Evolutionary conservation across 2,797 vertebrate genomes (phyloP).

Genomic region (Anas capensis): DNA sequence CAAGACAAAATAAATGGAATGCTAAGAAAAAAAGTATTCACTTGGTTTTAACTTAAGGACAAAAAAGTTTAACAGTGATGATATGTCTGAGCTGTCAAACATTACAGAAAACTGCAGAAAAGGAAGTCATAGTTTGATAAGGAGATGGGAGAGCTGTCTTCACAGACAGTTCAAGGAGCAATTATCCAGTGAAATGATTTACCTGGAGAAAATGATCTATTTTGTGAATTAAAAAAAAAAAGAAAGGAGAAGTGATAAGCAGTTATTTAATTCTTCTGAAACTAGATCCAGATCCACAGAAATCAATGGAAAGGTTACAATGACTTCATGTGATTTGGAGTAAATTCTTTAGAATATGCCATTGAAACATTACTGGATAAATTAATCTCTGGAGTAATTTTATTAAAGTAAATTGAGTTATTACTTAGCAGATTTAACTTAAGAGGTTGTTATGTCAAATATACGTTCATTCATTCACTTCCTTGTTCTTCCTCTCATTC

Average conservation of each 20-base stretch:
- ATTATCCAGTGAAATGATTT: background rate
- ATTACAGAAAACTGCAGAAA: background rate
- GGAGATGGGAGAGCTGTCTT: background rate
- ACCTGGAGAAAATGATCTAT: background rate
- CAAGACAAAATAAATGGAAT: background rate
- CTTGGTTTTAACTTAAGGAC: background rate
- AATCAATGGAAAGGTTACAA: background rate
- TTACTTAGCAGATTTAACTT: background rate
- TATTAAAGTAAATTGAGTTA: background rate
- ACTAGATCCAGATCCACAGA: background rate
- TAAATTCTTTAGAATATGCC: background rate
- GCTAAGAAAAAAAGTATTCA: background rate
- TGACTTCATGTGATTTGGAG: background rate
- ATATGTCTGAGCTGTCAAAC: background rate
- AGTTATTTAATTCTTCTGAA: background rate
- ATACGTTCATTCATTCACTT: background rate
- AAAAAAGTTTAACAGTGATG: background rate
- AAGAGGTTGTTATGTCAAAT: background rate
- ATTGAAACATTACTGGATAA: background rate
- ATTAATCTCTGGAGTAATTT: background rate
- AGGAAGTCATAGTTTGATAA: background rate
- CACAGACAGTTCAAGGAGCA: background rate
- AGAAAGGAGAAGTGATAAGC: background rate
- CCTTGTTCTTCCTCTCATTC: background rate
- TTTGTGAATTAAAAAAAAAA: background rate